Conservation (phyloP, 2,113 vertebrate genomes). For the Dromaius novaehollandiae region DNA sequence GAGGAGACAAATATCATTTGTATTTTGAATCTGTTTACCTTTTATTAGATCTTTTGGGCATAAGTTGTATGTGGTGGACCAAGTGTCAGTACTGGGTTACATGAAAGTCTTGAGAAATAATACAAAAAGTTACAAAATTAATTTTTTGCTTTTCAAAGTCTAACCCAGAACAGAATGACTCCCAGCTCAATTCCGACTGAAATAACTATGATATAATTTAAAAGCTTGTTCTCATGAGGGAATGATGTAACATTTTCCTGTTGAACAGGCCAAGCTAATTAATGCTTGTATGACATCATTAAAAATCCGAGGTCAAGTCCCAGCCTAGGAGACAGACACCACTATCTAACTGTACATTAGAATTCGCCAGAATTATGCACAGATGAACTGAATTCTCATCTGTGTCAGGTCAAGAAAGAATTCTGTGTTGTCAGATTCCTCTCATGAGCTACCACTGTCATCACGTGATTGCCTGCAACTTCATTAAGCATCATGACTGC, state of each 20-base stretch:
- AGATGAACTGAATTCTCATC: background rate
- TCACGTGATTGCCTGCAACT: constrained; percentile 22
- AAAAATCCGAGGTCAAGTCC: background rate
- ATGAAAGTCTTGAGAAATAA: background rate
- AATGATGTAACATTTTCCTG: constrained; percentile 7
- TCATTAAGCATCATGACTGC: constrained; percentile 56
- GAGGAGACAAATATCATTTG: background rate
- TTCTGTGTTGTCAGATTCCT: background rate
- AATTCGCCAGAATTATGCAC: background rate
- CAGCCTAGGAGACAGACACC: background rate
- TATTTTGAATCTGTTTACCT: background rate
- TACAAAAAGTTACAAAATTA: background rate
- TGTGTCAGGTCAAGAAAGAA: background rate
- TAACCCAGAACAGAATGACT: background rate
- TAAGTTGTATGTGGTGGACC: background rate
- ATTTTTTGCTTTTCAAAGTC: background rate
- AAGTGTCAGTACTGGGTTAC: background rate
- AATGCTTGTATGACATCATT: background rate
- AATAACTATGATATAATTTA: background rate
- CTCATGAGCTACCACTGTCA: constrained; percentile 15
- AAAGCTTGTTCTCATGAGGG: background rate
- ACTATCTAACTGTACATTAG: background rate
- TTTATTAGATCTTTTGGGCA: background rate
- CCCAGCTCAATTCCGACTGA: background rate
- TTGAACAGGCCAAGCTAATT: constrained; percentile 23